Conservation (phyloP, 2,797 vertebrate genomes). For the Ispidina lecontei region DNA sequence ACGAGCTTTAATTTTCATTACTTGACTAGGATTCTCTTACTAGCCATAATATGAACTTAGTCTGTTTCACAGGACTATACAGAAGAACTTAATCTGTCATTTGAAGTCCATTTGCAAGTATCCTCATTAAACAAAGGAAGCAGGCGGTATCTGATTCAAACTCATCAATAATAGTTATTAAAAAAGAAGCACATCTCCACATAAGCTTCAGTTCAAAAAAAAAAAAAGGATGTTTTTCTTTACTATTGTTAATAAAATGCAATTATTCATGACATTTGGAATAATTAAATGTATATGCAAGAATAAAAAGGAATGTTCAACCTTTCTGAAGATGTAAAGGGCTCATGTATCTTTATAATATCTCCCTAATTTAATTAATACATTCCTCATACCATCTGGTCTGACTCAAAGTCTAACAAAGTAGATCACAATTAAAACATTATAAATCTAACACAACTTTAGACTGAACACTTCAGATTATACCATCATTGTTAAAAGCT, state of each 20-base stretch:
- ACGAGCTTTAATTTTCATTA: background rate
- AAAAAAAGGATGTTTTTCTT: background rate
- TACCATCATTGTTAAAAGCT: constrained; percentile 19
- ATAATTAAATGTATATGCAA: constrained; percentile 55
- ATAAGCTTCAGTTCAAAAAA: background rate
- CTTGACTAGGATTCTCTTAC: background rate
- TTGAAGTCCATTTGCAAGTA: background rate
- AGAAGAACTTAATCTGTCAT: background rate
- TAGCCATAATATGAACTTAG: background rate
- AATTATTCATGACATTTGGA: background rate
- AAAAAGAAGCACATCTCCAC: background rate
- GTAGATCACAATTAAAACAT: constrained; percentile 63
- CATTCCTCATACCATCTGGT: constrained; percentile 68
- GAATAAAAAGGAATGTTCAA: constrained; percentile 52
- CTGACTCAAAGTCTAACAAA: constrained; percentile 68
- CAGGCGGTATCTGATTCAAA: background rate
- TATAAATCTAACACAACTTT: constrained; percentile 46
- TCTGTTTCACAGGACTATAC: background rate
- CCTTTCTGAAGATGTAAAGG: constrained; percentile 38
- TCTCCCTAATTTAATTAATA: constrained; percentile 71
- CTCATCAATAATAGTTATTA: background rate
- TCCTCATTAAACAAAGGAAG: background rate
- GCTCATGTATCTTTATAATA: constrained; percentile 58
- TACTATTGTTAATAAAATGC: background rate
- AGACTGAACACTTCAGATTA: constrained; percentile 18